Conservation (phyloP, 2,797 vertebrate genomes). For the Schizopygopsis malacanthus region DNA sequence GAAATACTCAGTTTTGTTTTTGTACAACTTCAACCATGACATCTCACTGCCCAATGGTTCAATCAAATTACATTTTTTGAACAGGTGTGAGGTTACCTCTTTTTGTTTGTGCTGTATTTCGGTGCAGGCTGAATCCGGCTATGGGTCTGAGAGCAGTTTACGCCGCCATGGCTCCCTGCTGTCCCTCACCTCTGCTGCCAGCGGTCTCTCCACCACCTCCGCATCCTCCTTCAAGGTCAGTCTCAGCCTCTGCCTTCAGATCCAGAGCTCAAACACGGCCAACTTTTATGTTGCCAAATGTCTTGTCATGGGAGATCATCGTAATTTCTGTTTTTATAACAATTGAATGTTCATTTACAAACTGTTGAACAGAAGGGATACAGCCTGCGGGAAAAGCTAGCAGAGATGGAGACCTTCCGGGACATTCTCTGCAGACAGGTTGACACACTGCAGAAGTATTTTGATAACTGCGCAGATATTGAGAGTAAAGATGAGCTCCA, state of each 20-base stretch:
- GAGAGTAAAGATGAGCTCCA: conserved; percentile 95
- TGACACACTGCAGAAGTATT: conserved; percentile 95
- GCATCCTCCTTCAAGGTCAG: conserved; percentile 96
- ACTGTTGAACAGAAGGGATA: conserved; percentile 87
- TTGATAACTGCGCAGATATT: conserved; percentile 91
- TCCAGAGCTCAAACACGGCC: not conserved
- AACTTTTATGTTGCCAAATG: not conserved
- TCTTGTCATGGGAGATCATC: not conserved
- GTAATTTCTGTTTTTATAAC: not conserved
- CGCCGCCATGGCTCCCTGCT: conserved; percentile 98
- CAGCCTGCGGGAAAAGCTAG: conserved; percentile 93
- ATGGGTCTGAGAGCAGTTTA: conserved; percentile 95
- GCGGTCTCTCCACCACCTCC: conserved; percentile 94
- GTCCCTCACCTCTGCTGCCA: conserved; percentile 94
- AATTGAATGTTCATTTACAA: not conserved
- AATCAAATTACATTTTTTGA: not conserved
- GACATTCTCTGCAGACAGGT: conserved; percentile 98
- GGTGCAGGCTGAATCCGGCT: conserved; percentile 93
- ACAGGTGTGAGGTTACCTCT: not conserved
- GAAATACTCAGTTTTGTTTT: not conserved
- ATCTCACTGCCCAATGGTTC: not conserved
- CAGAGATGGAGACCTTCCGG: conserved; percentile 98
- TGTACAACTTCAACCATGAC: not conserved
- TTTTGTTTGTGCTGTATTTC: not conserved
- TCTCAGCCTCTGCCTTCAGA: not conserved